Evolutionary conservation across 2,888 invertebrate species (phyloP), one percentile per base, ranked within the genome.

Genomic region (Stomorhina lunata): DNA sequence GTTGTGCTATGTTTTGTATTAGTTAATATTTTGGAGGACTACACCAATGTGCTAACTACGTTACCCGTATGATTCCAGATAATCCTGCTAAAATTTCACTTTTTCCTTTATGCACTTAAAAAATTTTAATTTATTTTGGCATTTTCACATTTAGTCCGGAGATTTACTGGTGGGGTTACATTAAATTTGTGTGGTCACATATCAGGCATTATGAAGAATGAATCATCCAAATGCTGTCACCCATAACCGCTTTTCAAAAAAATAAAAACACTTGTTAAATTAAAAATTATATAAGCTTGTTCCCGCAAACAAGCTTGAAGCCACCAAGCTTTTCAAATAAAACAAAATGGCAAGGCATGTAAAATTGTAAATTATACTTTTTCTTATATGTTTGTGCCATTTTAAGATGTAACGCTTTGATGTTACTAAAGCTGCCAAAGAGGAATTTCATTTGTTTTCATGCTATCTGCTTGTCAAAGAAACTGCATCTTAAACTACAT

Each of bases 391-490:
- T n/a, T 10, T 20, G 1, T 59, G 6, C 22, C n/a, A n/a, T n/a
- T n/a, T n/a, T n/a, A 37, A 7, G 22, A 25, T 22, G 12, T 59
- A 59, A 37, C n/a, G 43, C 61, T 61, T 61, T 61, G 22, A 40
- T 59, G n/a, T 25, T 25, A n/a, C 50, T 50, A 25, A 50, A 32
- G 12, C 5, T 22, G 34, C 57, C n/a, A 37, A 25, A 32, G 7
- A 45, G 10, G 29, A 71, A 55, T 65, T 55, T 48, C 20, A 45
- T 65, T 65, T 69, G 25, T 65, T 71, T 57, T 37, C 34, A 57
- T 63, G 15, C 45, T 75, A 65, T 71, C 77, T 69, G 55, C 65
- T 66, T 79, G 78, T 71, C 78, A 72, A 65, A 48, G 65, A 66
- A 65, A 57, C 57, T 65, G 45, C 71, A 78, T 71, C 78, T 65